Conservation (phyloP, 2,888 invertebrate genomes). For the Lepidochitona cinerea region DNA sequence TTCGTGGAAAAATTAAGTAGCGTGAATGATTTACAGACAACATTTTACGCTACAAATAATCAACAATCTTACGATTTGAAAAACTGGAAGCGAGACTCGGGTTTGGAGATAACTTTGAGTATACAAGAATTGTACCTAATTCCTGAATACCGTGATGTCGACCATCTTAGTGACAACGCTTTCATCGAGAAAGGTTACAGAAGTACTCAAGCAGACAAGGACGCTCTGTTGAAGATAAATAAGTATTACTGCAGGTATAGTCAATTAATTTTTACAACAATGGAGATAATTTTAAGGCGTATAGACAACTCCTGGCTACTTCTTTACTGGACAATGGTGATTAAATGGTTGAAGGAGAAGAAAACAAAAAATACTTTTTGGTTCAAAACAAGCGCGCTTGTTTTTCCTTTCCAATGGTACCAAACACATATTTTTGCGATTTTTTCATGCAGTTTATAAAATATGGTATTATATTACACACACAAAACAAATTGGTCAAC, state of each 20-base stretch:
- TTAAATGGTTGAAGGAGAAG: no score
- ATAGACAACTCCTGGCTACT: no score
- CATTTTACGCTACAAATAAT: conserved; percentile 59
- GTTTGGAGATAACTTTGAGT: conserved; percentile 61
- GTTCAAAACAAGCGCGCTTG: no score
- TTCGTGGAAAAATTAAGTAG: conserved; percentile 62
- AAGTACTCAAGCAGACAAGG: conserved; percentile 40
- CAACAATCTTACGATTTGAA: conserved; percentile 58
- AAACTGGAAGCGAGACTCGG: conserved; percentile 58
- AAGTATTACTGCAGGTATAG: conserved; percentile 62
- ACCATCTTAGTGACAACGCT: conserved; percentile 55
- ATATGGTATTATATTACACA: no score
- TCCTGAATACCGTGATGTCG: conserved; percentile 64
- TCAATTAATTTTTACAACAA: no score
- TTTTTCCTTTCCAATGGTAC: no score
- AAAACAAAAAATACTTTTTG: no score
- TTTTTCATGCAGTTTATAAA: no score
- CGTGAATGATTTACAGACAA: conserved; percentile 51
- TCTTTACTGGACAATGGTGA: no score
- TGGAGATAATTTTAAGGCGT: no score
- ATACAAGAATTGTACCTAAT: conserved; percentile 60
- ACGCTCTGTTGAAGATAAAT: conserved; percentile 44
- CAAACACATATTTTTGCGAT: no score
- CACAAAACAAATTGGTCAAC: no score
- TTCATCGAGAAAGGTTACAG: conserved; percentile 44